phyloP scores from a whole-genome alignment of 2,888 invertebrate genomes.

The Clusia tigrina region DNA sequence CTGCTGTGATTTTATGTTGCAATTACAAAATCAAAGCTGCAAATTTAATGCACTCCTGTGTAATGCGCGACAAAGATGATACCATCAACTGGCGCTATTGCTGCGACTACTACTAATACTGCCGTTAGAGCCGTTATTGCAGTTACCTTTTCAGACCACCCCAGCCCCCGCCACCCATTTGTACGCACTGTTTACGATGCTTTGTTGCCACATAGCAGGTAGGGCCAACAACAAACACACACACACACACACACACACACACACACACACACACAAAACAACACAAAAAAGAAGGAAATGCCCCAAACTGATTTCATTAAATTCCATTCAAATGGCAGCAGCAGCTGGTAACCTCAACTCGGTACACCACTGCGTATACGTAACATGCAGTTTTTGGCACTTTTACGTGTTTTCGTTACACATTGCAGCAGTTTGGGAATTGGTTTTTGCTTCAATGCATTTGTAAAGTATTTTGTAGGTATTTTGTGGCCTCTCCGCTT shows the following conservation, averaged over 20 bases:
- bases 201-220: too few relatives aligned
- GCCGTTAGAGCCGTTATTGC: too few relatives aligned
- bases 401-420: conserved; percentile 39
- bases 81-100: background rate
- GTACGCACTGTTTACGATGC: conserved; percentile 34
- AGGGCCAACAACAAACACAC: too few relatives aligned
- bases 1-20: conserved; percentile 11
- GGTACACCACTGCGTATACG: conserved; percentile 56
- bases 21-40: conserved; percentile 44
- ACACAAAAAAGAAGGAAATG: conserved; percentile 19
- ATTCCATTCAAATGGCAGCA: background rate
- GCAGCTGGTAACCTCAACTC: conserved; percentile 32
- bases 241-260: background rate
- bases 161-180: conserved; percentile 32
- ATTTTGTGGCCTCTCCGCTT: conserved; percentile 1
- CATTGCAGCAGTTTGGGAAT: conserved; percentile 56
- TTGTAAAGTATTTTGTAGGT: background rate
- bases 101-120: too few relatives aligned
- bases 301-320: conserved; percentile 19
- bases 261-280: background rate
- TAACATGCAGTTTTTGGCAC: conserved; percentile 50
- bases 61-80: conserved; percentile 45
- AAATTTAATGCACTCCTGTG: conserved; percentile 55
- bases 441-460: conserved; percentile 37
- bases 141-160: too few relatives aligned